A percentile compares a stretch with the other conserved stretches of the same genome.
Evolutionary conservation across 2,888 invertebrate species (phyloP).

Genomic region (Villa cingulata): DNA sequence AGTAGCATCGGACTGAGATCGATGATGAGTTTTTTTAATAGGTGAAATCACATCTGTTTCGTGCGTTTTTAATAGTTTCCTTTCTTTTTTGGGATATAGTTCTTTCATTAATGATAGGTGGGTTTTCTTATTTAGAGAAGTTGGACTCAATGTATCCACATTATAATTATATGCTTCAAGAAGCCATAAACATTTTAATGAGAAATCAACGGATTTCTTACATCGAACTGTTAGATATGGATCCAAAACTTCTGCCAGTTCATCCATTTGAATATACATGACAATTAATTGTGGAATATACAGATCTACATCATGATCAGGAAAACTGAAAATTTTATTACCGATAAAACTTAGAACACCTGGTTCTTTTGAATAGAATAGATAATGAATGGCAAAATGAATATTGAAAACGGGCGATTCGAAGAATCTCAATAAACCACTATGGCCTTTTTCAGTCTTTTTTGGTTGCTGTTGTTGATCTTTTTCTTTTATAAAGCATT

Average conservation of each 20-base stretch:
- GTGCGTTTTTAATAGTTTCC: constrained; percentile 11
- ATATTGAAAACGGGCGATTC: constrained; percentile 97
- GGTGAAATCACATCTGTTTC: constrained; percentile 25
- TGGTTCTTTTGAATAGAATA: constrained; percentile 95
- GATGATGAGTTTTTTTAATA: constrained; percentile 64
- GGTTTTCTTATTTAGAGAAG: constrained; percentile 26
- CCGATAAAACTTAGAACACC: constrained; percentile 96
- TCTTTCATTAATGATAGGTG: constrained; percentile 35
- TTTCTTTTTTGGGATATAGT: constrained; percentile 32
- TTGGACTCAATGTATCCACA: constrained; percentile 24
- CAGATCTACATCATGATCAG: constrained; percentile 84
- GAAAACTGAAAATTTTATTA: constrained; percentile 93
- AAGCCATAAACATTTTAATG: constrained; percentile 90
- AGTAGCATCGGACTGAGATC: constrained; percentile 66
- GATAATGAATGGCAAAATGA: constrained; percentile 95
- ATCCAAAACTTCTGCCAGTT: constrained; percentile 86
- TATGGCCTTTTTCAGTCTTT: constrained; percentile 32
- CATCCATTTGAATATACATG: constrained; percentile 97
- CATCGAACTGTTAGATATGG: constrained; percentile 74
- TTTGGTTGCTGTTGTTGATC: constrained; percentile 17
- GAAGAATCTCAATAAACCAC: constrained; percentile 54
- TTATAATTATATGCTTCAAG: constrained; percentile 68
- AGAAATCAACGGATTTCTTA: constrained; percentile 89
- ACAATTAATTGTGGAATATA: constrained; percentile 95
- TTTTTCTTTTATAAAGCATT: constrained; percentile 30